Evolutionary conservation across 2,888 invertebrate genomes (phyloP), one percentile per base, ranked within the genome.

Genomic region (Carcina quercana): DNA sequence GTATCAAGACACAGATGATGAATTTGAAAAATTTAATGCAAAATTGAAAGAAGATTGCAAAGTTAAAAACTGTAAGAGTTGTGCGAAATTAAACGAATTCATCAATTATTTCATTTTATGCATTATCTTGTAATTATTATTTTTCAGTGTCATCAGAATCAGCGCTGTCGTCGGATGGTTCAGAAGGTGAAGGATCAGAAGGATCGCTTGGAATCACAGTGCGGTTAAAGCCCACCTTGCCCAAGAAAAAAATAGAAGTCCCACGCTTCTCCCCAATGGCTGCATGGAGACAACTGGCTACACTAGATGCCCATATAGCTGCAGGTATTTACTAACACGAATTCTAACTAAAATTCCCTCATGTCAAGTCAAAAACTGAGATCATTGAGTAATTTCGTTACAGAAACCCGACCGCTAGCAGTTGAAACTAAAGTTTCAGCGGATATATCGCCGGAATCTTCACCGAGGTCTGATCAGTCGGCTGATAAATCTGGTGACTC

Each of bases 261-360:
- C 92, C 94, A 0, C 76, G 92, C 35, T 95, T 95, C 73, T 94
- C 93, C 1, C 94, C 95, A 0, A 89, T 91, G 0, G 90, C 92
- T 0, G 94, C 94, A 0, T 95, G 95, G 95, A 86, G 91, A 40
- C 88, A 91, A 28, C 82, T 93, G 3, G 89, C 90, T 4, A 79
- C 86, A 1, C 59, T 90, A 14, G 90, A 91, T 44, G 80, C 87
- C 1, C 84, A 76, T 51, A 62, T 79, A 5, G 63, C 71, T 35
- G 64, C 69, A 21, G 75, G 80, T 80, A 50, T 37, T n/a, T n/a
- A n/a, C n/a, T n/a, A n/a, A n/a, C n/a, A n/a, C n/a, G 11, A 13
- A 28, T 31, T 14, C 2, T 13, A 12, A 10, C 8, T n/a, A n/a
- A n/a, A n/a, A n/a, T n/a, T n/a, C n/a, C n/a, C n/a, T n/a, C n/a